These are phyloP conservation scores for Toxotes chatareus DNA, from an alignment of 2,113 vertebrate genomes.

Conservation along the genomic window DNA sequence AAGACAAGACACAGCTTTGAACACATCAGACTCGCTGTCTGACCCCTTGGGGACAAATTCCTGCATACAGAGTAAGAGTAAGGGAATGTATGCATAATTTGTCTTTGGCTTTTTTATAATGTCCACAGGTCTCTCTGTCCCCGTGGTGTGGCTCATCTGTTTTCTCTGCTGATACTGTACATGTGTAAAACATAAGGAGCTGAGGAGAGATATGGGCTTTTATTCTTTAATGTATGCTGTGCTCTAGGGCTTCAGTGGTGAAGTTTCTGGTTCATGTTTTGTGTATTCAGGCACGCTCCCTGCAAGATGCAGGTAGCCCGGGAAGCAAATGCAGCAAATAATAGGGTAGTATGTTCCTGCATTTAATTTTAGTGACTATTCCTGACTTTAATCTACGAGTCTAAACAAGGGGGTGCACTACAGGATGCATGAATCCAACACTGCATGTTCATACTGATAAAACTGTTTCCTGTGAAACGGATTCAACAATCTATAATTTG, in stretches of 20 bases:
- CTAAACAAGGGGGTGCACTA: neutral
- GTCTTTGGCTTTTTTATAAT: constrained; percentile 70
- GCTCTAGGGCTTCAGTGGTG: constrained; percentile 73
- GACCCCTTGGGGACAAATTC: constrained; percentile 74
- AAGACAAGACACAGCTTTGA: constrained; percentile 67
- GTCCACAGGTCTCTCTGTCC: constrained; percentile 72
- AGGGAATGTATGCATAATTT: constrained; percentile 69
- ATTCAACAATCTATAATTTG: constrained; percentile 26
- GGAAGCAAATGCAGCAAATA: constrained; percentile 54
- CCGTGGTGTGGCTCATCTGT: constrained; percentile 73
- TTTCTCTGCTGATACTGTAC: constrained; percentile 72
- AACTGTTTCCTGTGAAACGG: constrained; percentile 34
- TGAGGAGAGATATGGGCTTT: constrained; percentile 50
- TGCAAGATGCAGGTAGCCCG: constrained; percentile 19
- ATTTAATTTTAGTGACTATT: constrained; percentile 50
- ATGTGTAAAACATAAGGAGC: constrained; percentile 68
- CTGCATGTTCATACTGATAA: constrained; percentile 46
- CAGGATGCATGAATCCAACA: constrained; percentile 34
- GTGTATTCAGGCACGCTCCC: constrained; percentile 43
- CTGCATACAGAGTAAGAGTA: constrained; percentile 55
- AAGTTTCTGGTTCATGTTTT: constrained; percentile 78
- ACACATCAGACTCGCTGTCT: constrained; percentile 61
- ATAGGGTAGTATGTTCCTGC: constrained; percentile 15
- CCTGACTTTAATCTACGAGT: constrained; percentile 38
- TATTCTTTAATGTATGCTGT: constrained; percentile 74